These are phyloP conservation scores for Agapornis canus DNA, from an alignment of 2,797 vertebrate genomes.

Conservation along the genomic window DNA sequence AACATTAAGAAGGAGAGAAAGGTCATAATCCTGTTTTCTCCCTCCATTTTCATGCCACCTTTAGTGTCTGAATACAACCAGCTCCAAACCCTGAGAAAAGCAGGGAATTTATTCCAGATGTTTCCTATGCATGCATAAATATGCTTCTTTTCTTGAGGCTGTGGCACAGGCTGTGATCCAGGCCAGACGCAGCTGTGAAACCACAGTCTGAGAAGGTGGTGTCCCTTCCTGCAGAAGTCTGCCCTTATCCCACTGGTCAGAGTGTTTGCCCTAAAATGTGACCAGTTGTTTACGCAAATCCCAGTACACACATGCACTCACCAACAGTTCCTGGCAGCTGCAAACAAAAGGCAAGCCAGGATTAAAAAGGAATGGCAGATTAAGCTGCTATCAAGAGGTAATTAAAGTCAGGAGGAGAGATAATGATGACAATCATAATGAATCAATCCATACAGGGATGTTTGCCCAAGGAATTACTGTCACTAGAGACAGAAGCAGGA, in stretches of 20 bases:
- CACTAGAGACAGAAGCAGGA: not conserved
- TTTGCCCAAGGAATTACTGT: conserved; percentile 60
- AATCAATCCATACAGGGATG: conserved; percentile 23
- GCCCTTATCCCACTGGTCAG: not conserved
- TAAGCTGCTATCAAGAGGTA: conserved; percentile 29
- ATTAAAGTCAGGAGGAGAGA: conserved; percentile 45
- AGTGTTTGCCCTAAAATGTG: not conserved
- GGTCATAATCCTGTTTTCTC: not conserved
- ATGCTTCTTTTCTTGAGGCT: not conserved
- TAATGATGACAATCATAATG: not conserved
- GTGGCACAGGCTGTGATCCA: not conserved
- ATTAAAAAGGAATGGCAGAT: conserved; percentile 8
- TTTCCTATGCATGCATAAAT: not conserved
- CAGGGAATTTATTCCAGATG: not conserved
- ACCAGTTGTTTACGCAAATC: rapidly evolving
- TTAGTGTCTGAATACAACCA: not conserved
- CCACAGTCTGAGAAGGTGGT: not conserved
- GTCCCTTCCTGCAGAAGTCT: not conserved
- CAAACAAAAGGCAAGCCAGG: conserved; percentile 7
- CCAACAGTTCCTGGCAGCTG: not conserved
- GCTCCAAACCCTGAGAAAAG: not conserved
- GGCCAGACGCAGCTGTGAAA: not conserved
- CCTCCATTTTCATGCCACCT: not conserved
- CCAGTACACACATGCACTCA: not conserved
- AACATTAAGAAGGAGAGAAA: not conserved